Conservation (phyloP, 2,113 vertebrate species). For the Fulmarus glacialis region DNA sequence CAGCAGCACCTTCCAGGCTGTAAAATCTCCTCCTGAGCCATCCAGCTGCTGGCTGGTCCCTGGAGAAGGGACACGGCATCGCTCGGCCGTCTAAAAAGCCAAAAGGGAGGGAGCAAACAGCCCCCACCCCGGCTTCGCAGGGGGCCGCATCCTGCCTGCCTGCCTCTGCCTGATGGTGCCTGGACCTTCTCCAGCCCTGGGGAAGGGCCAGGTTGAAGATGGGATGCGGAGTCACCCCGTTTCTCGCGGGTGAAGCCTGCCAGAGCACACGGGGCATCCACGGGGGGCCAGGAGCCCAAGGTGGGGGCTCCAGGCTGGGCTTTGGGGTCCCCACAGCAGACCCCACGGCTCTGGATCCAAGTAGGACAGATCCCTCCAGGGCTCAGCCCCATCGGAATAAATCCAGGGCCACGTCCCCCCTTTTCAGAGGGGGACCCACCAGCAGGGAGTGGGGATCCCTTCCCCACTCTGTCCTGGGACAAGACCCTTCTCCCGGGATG, state of each 20-base stretch:
- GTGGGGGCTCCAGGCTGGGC: neutral
- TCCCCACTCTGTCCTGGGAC: accelerated
- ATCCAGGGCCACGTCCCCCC: accelerated
- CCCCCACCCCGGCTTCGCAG: accelerated
- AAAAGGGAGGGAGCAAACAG: neutral
- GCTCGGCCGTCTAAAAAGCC: accelerated
- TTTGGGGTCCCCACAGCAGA: neutral
- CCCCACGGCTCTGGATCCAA: neutral
- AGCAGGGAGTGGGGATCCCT: neutral
- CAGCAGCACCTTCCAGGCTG: neutral
- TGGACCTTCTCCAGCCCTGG: neutral
- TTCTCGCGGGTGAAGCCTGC: neutral
- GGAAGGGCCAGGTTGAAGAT: neutral
- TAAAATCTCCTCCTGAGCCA: neutral
- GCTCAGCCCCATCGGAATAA: accelerated
- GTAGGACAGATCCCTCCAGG: neutral
- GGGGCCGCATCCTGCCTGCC: neutral
- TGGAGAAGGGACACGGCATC: neutral
- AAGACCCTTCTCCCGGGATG: accelerated
- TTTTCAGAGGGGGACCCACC: neutral
- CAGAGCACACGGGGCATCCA: accelerated
- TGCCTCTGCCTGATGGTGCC: neutral
- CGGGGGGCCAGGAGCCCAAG: accelerated
- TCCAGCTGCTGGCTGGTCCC: neutral
- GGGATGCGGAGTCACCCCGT: neutral